Evolutionary conservation across 2,797 vertebrate genomes (phyloP).

Genomic region (Parauchenoglanis ngamensis): DNA sequence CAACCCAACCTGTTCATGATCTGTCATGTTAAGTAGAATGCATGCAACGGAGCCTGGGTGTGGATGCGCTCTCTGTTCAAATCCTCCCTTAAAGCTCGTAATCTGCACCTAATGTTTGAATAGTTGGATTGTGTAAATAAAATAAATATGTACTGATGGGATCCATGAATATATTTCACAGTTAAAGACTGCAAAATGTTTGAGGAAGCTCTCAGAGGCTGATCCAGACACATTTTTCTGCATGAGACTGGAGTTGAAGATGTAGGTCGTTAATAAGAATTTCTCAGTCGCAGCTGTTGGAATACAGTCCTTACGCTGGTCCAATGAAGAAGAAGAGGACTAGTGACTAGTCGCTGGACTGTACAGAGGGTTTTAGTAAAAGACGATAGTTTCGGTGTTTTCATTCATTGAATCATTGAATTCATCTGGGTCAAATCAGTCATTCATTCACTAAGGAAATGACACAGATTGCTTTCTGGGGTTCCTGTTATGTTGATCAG

Average conservation of each 20-base stretch:
- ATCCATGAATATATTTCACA: neutral
- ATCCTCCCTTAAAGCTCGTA: neutral
- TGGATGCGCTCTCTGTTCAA: neutral
- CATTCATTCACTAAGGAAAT: neutral
- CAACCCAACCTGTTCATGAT: neutral
- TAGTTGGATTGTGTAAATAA: neutral
- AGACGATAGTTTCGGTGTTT: neutral
- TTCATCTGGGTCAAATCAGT: neutral
- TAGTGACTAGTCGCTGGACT: neutral
- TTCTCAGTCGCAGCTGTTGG: neutral
- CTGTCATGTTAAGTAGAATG: neutral
- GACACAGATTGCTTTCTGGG: neutral
- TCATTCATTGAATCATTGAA: neutral
- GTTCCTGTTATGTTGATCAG: neutral
- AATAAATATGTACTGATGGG: neutral
- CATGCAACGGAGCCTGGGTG: neutral
- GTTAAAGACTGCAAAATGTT: neutral
- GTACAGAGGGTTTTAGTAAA: neutral
- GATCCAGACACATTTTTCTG: neutral
- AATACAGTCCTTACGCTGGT: neutral
- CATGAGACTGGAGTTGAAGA: neutral
- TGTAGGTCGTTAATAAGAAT: neutral
- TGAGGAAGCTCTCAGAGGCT: neutral
- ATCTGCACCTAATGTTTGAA: neutral
- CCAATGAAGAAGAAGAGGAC: neutral